Base-by-base conservation (phyloP, 2,888 invertebrate species). In the Tetheella fluctuosa region DNA sequence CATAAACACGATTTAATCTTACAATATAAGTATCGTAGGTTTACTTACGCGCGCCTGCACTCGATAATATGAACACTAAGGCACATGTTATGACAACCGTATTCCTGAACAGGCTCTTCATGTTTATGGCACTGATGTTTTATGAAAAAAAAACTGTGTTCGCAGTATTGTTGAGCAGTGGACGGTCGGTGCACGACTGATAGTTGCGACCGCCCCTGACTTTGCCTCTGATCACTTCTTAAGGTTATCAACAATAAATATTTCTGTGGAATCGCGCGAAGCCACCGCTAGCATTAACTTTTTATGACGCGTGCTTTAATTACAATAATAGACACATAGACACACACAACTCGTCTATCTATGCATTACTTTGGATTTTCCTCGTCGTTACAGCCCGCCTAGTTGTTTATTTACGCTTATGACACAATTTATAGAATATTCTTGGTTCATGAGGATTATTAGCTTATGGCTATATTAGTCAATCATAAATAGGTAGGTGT, bases 181-280 rank as follows among this genome's bases (percentile, higher is more conserved):
- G 75, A 79, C 81, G 78, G 83, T 65, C 75, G 63, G 79, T 72
- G 69, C 70, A 64, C 82, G 80, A 88, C 88, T 87, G 86, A 81
- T 80, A 77, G 76, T 69, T 73, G 69, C 67, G 69, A 68, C 74
- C 74, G 83, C 70, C 84, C 81, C 81, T 81, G 83, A 78, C 81
- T 83, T 74, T 76, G 77, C 71, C 73, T 69, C 74, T 62, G 71
- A 77, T 73, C 78, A 69, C 48, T 70, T 75, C 77, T 70, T 79
- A 81, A 86, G 86, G 88, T 87, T 88, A 88, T 86, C 86, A 84
- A 83, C 83, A 80, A 78, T 78, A 78, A 76, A 76, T 77, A 74
- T 73, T 79, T 78, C 78, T 77, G 79, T 70, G 69, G 79, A 78
- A 81, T 79, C 74, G 63, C 71, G 70, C 76, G 69, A 71, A 62